Conservation (phyloP, 1,140 invertebrate genomes). For the Brachionus paranguensis region DNA sequence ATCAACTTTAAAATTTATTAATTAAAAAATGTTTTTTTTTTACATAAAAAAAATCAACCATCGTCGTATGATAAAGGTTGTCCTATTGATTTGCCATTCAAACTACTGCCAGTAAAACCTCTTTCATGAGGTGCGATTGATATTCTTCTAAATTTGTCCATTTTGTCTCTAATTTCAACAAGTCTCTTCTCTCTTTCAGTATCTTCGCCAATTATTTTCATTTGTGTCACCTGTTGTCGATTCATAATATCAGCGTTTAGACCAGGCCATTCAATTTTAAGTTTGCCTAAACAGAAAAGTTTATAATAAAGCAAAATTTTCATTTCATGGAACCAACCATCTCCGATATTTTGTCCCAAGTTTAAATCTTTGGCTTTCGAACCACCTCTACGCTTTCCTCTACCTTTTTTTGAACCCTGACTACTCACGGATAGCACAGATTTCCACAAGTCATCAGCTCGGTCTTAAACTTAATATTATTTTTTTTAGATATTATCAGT, state of each 20-base stretch:
- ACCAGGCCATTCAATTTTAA: conserved; percentile 83
- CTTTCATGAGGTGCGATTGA: conserved; percentile 72
- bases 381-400: conserved; percentile 72
- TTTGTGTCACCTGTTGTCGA: neutral
- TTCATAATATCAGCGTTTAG: conserved; percentile 71
- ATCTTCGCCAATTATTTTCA: conserved; percentile 37
- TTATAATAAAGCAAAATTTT: conserved; percentile 43
- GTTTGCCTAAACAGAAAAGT: conserved; percentile 58
- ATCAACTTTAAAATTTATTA: conserved; percentile 61
- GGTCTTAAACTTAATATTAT: neutral
- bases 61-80: conserved; percentile 72
- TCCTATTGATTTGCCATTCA: conserved; percentile 76
- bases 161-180: conserved; percentile 66
- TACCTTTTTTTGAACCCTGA: conserved; percentile 84
- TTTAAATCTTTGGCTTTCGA: conserved; percentile 76
- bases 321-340: conserved; percentile 57
- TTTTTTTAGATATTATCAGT: neutral
- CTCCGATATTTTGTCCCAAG: conserved; percentile 77
- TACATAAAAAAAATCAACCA: conserved; percentile 43
- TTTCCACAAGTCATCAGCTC: conserved; percentile 73
- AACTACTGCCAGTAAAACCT: conserved; percentile 76
- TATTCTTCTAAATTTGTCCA: conserved; percentile 60
- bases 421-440: conserved; percentile 88
- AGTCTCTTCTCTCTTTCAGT: conserved; percentile 64
- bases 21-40: neutral